phyloP scores from a whole-genome alignment of 2,797 vertebrate genomes.

The Simalia tracyae region DNA sequence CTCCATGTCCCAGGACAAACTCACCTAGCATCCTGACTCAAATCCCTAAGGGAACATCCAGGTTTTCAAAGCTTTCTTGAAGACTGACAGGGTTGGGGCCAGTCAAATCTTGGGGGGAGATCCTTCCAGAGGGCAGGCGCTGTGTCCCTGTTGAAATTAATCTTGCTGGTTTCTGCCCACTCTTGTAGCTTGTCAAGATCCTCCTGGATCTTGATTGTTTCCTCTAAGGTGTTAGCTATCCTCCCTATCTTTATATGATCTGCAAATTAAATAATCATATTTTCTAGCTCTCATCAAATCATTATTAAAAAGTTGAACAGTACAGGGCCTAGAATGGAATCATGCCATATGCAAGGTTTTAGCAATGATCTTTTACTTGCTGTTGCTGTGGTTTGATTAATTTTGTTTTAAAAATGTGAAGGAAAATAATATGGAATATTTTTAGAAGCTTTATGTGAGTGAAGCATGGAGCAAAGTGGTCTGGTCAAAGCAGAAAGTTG shows the following conservation, averaged over 20 bases:
- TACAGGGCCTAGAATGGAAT: background rate
- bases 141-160: background rate
- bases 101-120: background rate
- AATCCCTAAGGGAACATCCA: background rate
- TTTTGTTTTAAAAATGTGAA: background rate
- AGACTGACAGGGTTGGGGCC: background rate
- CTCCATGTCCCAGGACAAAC: background rate
- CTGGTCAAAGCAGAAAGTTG: background rate
- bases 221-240: background rate
- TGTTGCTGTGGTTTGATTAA: background rate
- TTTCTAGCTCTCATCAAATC: background rate
- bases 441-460: background rate
- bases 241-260: background rate
- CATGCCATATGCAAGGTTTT: background rate
- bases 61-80: background rate
- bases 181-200: background rate
- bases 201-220: background rate
- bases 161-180: background rate
- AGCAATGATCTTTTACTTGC: background rate
- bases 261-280: background rate
- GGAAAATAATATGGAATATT: background rate
- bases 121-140: background rate
- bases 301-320: background rate
- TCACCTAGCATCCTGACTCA: background rate
- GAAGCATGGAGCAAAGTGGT: background rate